Conservation (phyloP, 64 coral and sea anemone species). For the Trachythela sp. region DNA sequence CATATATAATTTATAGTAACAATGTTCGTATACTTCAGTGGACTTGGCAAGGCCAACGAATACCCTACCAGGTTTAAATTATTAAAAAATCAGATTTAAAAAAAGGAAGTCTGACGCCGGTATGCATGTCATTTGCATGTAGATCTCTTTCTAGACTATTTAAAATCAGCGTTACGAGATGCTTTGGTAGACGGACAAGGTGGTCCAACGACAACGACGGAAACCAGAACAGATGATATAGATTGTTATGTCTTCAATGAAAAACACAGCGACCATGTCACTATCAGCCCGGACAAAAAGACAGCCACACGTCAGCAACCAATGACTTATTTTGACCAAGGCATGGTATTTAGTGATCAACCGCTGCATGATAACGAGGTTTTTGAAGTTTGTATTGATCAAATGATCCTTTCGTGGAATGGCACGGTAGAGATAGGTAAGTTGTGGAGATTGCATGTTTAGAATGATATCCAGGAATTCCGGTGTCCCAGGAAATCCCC, state of each 20-base stretch:
- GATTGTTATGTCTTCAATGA: too few species aligned
- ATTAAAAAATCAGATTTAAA: too few species aligned
- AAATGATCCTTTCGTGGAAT: neutral
- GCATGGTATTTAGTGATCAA: neutral
- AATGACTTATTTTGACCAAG: neutral
- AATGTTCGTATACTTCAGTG: too few species aligned
- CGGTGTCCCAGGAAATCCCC: too few species aligned
- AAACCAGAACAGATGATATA: neutral
- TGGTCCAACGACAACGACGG: neutral
- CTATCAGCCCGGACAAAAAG: too few species aligned
- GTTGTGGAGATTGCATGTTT: neutral
- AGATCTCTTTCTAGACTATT: neutral
- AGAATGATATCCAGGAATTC: neutral
- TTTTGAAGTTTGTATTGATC: slow-evolving; percentile 1
- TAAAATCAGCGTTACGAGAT: neutral
- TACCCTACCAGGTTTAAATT: too few species aligned
- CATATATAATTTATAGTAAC: too few species aligned
- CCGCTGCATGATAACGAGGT: neutral
- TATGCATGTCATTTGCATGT: too few species aligned
- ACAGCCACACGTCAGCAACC: neutral
- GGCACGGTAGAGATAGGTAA: neutral
- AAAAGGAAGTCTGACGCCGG: too few species aligned
- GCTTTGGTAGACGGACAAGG: neutral
- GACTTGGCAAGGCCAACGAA: too few species aligned
- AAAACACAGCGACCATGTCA: too few species aligned